These are phyloP conservation scores for Pseudomyrmex concolor DNA, from an alignment of 1,140 invertebrate species.

Conservation along the genomic window DNA sequence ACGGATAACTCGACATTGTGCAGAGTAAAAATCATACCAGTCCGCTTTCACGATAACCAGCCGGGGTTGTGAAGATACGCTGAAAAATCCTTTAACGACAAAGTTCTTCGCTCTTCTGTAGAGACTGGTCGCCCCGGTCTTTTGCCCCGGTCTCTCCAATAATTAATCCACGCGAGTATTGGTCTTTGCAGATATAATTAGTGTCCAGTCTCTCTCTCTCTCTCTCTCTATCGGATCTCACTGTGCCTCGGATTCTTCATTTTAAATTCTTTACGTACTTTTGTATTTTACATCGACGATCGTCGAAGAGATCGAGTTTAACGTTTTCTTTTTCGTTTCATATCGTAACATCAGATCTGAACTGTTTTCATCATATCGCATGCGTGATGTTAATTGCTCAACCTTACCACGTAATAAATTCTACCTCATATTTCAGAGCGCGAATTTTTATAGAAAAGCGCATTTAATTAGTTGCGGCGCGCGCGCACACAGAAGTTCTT, in stretches of 20 bases:
- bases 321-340: background rate
- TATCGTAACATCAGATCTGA: constrained; percentile 23
- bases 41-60: constrained; percentile 59
- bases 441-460: constrained; percentile 11
- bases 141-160: constrained; percentile 48
- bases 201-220: background rate
- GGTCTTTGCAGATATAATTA: constrained; percentile 54
- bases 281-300: constrained; percentile 1
- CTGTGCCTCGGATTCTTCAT: background rate
- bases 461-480: constrained; percentile 26
- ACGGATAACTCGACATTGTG: constrained; percentile 39
- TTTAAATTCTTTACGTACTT: constrained; percentile 38
- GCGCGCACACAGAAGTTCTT: background rate
- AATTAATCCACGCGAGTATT: constrained; percentile 67
- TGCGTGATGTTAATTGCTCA: constrained; percentile 29
- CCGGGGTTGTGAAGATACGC: constrained; percentile 20
- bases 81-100: constrained; percentile 59
- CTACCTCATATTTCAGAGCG: constrained; percentile 8
- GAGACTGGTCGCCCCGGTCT: constrained; percentile 51
- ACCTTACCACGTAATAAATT: constrained; percentile 41
- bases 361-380: constrained; percentile 12
- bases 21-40: constrained; percentile 64
- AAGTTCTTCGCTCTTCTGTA: constrained; percentile 28
- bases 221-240: background rate
- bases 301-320: background rate